Base-by-base conservation (phyloP, 2,113 vertebrate species). In the Melospiza melodia region DNA sequence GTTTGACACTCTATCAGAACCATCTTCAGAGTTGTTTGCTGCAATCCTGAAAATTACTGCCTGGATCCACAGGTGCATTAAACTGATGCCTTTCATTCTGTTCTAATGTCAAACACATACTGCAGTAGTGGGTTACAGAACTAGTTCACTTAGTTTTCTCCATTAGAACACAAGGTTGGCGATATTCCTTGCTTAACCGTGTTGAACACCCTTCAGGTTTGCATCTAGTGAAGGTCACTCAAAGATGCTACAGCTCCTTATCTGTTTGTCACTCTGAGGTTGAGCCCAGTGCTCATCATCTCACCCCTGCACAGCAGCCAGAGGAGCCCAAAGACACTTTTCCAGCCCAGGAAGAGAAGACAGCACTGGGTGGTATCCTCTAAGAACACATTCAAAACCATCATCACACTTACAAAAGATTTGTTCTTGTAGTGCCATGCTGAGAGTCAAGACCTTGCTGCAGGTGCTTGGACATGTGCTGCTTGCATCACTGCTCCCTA, bases 21-120 rank as follows among this genome's bases (percentile, higher is more conserved):
- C 61, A 72, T 95, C 95, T 81, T 96, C 83, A 74, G 76, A 72
- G 69, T n/a, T 19, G 43, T 90, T 95, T 67, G 43, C 35, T 92
- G 58, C 0, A 0, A 84, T 80, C 55, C 72, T 89, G 65, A 92
- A 95, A 86, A 84, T 67, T 59, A 88, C 18, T 57, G 43, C 17
- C 48, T 80, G 72, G 68, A 81, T 71, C 35, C 61, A 63, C 77
- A 94, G 89, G 80, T 92, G 68, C 68, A 81, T 90, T 92, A 74
- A 95, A 90, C 33, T 74, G 72, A 93, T 63, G 55, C 33, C n/a
- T 9, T 39, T 90, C 15, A 28, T 86, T 91, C 78, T 73, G 22
- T 58, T 83, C 58, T 82, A 31, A 73, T n/a, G 37, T 62, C 37
- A 85, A 85, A 96, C 2, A 1, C n/a, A 49, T 54, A 66, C 18